These are phyloP conservation scores for Andrena haemorrhoa DNA, from an alignment of 2,888 invertebrate genomes.

Conservation along the genomic window DNA sequence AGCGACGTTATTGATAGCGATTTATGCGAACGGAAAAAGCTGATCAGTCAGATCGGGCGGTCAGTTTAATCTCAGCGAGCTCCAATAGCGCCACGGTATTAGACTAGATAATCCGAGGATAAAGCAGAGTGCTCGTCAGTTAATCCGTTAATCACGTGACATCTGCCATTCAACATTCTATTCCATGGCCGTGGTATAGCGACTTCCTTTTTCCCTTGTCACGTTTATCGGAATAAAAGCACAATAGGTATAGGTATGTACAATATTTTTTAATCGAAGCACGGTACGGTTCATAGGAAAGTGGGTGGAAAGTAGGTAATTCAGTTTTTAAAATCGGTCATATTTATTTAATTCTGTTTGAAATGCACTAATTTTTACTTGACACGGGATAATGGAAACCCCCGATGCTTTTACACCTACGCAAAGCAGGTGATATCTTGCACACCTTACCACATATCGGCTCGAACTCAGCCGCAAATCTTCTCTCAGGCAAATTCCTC, in stretches of 20 bases:
- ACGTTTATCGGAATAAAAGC: background rate
- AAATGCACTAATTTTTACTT: background rate
- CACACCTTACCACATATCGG: conserved; percentile 17
- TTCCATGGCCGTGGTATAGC: conserved; percentile 15
- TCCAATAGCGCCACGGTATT: conserved; percentile 65
- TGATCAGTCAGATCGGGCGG: conserved; percentile 48
- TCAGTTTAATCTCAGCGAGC: conserved; percentile 54
- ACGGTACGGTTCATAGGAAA: background rate
- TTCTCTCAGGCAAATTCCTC: conserved; percentile 63
- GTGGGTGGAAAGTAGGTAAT: too few species aligned
- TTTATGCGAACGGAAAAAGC: conserved; percentile 46
- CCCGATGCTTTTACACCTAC: background rate
- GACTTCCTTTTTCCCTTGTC: background rate
- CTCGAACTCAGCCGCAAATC: conserved; percentile 51
- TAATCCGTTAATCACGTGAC: conserved; percentile 65
- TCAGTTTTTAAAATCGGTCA: background rate
- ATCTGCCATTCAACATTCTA: conserved; percentile 54
- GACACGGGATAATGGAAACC: conserved; percentile 17
- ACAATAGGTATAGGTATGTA: too few species aligned
- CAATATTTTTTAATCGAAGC: background rate
- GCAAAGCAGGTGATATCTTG: conserved; percentile 3
- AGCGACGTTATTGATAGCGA: conserved; percentile 43
- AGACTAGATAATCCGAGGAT: conserved; percentile 74
- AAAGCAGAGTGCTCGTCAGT: conserved; percentile 61
- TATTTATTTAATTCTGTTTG: background rate